These are phyloP conservation scores for Drosophila birchii DNA, from an alignment of 2,888 invertebrate genomes.

Conservation along the genomic window DNA sequence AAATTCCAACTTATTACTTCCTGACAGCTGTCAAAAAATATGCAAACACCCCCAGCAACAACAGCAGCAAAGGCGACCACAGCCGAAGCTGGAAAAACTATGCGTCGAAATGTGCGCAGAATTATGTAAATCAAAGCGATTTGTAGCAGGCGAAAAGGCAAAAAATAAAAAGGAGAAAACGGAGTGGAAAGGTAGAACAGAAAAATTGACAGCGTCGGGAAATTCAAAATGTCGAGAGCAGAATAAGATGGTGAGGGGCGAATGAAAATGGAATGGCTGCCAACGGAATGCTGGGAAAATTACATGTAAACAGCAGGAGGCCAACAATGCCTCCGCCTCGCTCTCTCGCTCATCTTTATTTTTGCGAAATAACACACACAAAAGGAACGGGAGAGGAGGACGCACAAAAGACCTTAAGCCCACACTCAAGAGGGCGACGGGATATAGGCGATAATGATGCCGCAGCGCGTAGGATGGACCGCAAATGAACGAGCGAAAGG, in stretches of 20 bases:
- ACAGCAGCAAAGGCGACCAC: constrained; percentile 20
- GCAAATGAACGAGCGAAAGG: constrained; percentile 60
- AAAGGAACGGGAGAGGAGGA: constrained; percentile 27
- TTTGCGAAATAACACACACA: constrained; percentile 45
- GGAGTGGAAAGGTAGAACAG: constrained; percentile 40
- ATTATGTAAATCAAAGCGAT: constrained; percentile 81
- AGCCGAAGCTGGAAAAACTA: constrained; percentile 57
- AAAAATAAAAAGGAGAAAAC: constrained; percentile 25
- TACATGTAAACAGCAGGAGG: constrained; percentile 72
- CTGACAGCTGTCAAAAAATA: constrained; percentile 83
- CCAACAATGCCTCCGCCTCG: constrained; percentile 47
- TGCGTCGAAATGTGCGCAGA: constrained; percentile 75
- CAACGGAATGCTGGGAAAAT: constrained; percentile 69
- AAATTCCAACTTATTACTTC: constrained; percentile 82
- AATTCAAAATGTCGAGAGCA: constrained; percentile 67
- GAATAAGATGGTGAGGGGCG: constrained; percentile 12
- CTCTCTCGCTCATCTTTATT: constrained; percentile 9
- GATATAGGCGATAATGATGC: constrained; percentile 59
- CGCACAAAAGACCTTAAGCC: constrained; percentile 42
- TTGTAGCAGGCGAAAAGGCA: constrained; percentile 57
- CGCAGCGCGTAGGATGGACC: constrained; percentile 54
- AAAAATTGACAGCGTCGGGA: constrained; percentile 64
- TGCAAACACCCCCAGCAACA: constrained; percentile 72
- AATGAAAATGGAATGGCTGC: neutral
- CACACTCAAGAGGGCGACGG: constrained; percentile 27